phyloP scores from a whole-genome alignment of 2,797 vertebrate species.

The Oceanodroma leucorhoa region DNA sequence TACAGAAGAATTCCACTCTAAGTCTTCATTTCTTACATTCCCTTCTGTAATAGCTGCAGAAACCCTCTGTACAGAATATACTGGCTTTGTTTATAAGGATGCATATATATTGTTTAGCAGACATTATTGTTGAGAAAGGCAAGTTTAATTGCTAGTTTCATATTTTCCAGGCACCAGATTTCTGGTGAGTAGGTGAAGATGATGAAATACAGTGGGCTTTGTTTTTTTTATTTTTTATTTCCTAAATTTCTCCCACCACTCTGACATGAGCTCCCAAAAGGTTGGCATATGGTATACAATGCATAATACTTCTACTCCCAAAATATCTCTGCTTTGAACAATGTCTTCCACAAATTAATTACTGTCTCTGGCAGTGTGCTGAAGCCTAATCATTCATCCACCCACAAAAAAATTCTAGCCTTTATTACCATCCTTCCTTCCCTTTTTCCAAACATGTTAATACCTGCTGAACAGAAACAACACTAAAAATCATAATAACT shows the following conservation, averaged over 20 bases:
- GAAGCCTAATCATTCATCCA: background rate
- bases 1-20: background rate
- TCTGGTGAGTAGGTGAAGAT: background rate
- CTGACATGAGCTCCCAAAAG: background rate
- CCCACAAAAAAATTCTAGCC: background rate
- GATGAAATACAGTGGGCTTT: background rate
- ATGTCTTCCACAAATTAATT: background rate
- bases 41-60: background rate
- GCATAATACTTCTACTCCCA: background rate
- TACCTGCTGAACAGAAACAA: constrained; percentile 34
- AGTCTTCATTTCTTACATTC: background rate
- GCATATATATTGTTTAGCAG: background rate
- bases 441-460: background rate
- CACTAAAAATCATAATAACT: background rate
- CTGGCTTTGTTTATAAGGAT: background rate
- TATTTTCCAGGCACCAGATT: background rate
- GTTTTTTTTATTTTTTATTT: background rate
- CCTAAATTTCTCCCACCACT: background rate
- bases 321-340: constrained; percentile 44
- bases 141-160: background rate
- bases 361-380: background rate
- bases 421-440: background rate
- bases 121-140: background rate
- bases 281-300: background rate
- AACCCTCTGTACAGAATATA: background rate